These are phyloP conservation scores for Caretta caretta DNA, from an alignment of 2,113 vertebrate genomes.

Conservation along the genomic window DNA sequence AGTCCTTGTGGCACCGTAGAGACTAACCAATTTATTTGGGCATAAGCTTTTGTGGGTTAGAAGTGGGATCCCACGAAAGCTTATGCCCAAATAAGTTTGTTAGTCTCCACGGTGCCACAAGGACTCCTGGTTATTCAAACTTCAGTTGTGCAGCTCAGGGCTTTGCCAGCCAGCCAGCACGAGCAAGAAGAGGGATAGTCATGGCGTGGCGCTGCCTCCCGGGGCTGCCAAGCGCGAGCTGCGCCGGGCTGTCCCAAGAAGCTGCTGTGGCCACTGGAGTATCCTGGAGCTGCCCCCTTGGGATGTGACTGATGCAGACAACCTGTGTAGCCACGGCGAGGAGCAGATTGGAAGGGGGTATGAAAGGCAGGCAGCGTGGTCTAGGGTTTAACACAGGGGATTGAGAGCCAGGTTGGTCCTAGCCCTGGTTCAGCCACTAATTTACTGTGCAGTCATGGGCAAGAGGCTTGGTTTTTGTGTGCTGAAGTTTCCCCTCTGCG, in stretches of 20 bases:
- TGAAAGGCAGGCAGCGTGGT: neutral
- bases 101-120: too few relatives aligned
- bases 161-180: neutral
- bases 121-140: neutral
- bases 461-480: neutral
- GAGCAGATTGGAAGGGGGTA: neutral
- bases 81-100: too few relatives aligned
- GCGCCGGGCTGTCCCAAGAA: neutral
- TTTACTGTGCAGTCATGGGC: too few relatives aligned
- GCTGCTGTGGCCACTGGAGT: neutral
- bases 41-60: too few relatives aligned
- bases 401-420: neutral
- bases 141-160: neutral
- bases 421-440: too few relatives aligned
- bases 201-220: neutral
- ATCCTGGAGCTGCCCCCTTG: neutral
- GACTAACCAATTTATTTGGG: too few relatives aligned
- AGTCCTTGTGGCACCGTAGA: too few relatives aligned
- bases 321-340: neutral
- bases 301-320: neutral
- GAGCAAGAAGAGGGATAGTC: neutral
- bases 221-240: neutral
- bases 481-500: neutral
- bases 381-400: neutral
- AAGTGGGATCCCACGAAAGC: too few relatives aligned